Conservation (phyloP, 2,888 invertebrate species). For the Pseudococcus viburni region DNA sequence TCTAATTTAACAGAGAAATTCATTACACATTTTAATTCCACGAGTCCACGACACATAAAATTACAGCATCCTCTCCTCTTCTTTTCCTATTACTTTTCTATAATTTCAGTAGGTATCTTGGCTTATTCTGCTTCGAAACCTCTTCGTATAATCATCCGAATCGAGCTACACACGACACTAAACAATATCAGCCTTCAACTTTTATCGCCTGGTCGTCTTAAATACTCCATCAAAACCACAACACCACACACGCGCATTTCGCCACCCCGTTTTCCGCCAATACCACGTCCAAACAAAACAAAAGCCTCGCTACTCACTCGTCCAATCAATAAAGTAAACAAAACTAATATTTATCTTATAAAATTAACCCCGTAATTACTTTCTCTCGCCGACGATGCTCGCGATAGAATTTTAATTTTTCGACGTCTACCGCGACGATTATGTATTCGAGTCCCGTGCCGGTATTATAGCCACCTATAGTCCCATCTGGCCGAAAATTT, state of each 20-base stretch:
- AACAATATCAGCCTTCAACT: background rate
- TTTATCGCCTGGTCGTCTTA: background rate
- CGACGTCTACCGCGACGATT: background rate
- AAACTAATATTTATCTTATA: constrained; percentile 26
- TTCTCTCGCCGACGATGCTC: background rate
- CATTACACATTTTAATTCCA: no score
- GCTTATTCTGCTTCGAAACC: background rate
- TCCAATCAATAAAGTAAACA: constrained; percentile 27
- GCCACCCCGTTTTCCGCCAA: background rate
- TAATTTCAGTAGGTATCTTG: no score
- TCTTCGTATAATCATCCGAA: background rate
- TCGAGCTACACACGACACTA: background rate
- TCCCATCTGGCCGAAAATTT: no score
- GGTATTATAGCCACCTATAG: background rate
- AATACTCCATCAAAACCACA: constrained; percentile 12
- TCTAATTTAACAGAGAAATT: no score
- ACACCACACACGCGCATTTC: constrained; percentile 5
- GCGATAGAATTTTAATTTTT: constrained; percentile 26
- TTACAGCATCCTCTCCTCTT: background rate
- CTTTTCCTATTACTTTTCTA: no score
- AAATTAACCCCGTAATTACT: constrained; percentile 47
- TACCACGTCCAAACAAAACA: constrained; percentile 17
- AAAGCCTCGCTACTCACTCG: background rate
- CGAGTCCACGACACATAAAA: no score
- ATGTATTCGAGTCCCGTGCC: background rate